phyloP scores from a whole-genome alignment of 2,888 invertebrate species.

The Ceraclea dissimilis region DNA sequence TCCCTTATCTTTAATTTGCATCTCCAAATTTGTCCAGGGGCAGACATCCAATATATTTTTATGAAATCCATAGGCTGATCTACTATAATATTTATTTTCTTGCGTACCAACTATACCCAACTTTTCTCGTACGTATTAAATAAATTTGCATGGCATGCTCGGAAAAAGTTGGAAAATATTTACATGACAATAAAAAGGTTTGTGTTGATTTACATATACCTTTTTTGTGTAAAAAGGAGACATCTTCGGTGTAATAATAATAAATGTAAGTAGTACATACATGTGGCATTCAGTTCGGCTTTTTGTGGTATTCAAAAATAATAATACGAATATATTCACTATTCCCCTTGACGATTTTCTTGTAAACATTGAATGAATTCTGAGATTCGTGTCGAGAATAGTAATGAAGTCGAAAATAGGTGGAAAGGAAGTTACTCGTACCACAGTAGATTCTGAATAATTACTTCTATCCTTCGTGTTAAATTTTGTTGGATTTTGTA shows the following conservation, averaged over 20 bases:
- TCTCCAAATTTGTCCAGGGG: too few relatives aligned
- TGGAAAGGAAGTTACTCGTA: neutral
- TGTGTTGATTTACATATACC: neutral
- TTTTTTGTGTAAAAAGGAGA: neutral
- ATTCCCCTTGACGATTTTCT: neutral
- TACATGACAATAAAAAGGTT: neutral
- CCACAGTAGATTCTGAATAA: too few relatives aligned
- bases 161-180: neutral
- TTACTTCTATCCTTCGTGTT: too few relatives aligned
- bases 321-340: neutral
- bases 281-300: neutral
- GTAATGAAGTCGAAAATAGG: neutral
- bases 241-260: too few relatives aligned
- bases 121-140: too few relatives aligned
- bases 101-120: too few relatives aligned
- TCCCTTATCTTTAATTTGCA: too few relatives aligned
- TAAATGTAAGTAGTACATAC: neutral
- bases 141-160: too few relatives aligned
- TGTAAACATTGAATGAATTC: slow-evolving; percentile 1
- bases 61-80: too few relatives aligned
- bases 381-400: neutral
- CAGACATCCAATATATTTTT: too few relatives aligned
- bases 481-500: too few relatives aligned
- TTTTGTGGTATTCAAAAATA: neutral
- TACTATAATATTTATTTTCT: too few relatives aligned